Evolutionary conservation across 1,140 invertebrate species (phyloP), one percentile per base, ranked within the genome.

Genomic region (Achroia grisella): DNA sequence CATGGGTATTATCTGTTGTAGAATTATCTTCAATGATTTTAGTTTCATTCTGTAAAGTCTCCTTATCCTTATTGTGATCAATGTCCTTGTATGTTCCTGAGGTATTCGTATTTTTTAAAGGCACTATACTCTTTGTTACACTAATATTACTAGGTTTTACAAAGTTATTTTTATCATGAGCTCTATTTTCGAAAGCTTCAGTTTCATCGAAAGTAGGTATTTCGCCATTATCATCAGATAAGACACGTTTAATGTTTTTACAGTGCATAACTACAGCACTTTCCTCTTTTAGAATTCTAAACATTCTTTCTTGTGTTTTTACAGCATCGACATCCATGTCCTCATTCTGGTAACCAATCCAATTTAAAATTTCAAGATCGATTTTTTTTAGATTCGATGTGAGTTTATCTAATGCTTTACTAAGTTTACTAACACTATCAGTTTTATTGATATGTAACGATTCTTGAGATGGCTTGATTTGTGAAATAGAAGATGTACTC

Each of bases 351-450:
- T 62, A 52, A 1, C 51, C 55, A 4, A 66, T 52, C 71, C 67
- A 72, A 39, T 60, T 52, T 1, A 63, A 55, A 0, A 71, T 64
- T 49, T 73, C 65, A 10, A 61, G 8, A 35, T 73, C 63, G 3
- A 71, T 53, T 10, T 49, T 47, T 36, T 70, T 60, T 10, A 69
- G 34, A 30, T 56, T 60, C n/a, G 48, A 39, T 1, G 52, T 42
- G 10, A 75, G 39, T 13, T 55, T 68, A 2, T 62, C 48, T 44
- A 66, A 39, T 10, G 49, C 60, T 33, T 45, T 45, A 23, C 12
- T 41, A 10, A 59, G 34, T 36, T 61, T 52, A 39, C 39, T 45
- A 13, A 33, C 28, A 12, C 13, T 48, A 9, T 30, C 44, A 34
- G 27, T 48, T 2, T 13, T 17, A 4, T 48, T 58, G 32, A 30